These are phyloP conservation scores for Pagrus major DNA, from an alignment of 2,113 vertebrate species.

Conservation along the genomic window DNA sequence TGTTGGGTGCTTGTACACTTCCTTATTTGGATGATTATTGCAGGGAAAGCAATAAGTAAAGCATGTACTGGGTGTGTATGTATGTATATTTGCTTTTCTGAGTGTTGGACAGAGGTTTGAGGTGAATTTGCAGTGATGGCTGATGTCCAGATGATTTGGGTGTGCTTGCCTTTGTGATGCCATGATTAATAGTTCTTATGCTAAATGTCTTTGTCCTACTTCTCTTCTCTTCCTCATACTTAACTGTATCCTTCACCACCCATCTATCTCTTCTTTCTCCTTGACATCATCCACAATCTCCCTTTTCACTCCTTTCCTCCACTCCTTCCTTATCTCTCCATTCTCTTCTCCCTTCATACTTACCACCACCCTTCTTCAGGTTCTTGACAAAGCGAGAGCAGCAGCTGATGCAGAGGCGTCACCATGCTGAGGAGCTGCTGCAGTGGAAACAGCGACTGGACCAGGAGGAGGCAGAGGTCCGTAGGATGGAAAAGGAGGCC, in stretches of 20 bases:
- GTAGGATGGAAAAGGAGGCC: constrained; percentile 93
- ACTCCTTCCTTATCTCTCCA: constrained; percentile 2
- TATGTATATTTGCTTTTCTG: constrained; percentile 46
- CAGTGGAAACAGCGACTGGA: constrained; percentile 94
- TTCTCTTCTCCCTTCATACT: constrained; percentile 25
- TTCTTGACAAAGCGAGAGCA: constrained; percentile 97
- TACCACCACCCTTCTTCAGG: constrained; percentile 78
- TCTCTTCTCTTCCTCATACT: constrained; percentile 31
- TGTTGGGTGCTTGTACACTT: constrained; percentile 43
- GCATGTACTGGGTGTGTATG: constrained; percentile 58
- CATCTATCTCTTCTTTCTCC: neutral
- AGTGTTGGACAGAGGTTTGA: constrained; percentile 39
- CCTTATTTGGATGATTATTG: constrained; percentile 45
- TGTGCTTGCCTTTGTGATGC: constrained; percentile 38
- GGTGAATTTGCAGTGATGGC: constrained; percentile 64
- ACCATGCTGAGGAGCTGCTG: constrained; percentile 92
- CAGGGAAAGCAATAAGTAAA: constrained; percentile 18
- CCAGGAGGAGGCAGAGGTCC: constrained; percentile 92
- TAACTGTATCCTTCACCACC: neutral
- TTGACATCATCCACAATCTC: neutral
- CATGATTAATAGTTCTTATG: constrained; percentile 30
- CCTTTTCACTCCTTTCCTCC: neutral
- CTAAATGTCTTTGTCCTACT: constrained; percentile 40
- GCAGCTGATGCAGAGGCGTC: constrained; percentile 93
- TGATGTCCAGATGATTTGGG: constrained; percentile 55